Conservation (phyloP, 2,888 invertebrate species). For the Itoplectis maculator region DNA sequence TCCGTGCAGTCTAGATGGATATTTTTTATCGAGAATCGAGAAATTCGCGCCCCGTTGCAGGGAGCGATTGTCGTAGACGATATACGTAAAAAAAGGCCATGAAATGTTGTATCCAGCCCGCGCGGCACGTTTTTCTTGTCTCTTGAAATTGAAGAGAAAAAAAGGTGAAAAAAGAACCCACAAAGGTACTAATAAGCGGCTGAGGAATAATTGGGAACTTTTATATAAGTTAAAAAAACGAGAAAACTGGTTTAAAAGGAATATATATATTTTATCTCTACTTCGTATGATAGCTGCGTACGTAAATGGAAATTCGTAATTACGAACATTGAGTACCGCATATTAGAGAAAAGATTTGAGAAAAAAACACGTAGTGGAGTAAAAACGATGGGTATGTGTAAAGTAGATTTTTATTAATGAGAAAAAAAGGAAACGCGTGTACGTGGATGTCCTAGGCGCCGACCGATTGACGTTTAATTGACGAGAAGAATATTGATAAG, state of each 20-base stretch:
- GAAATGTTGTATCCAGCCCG: constrained; percentile 21
- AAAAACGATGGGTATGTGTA: constrained; percentile 76
- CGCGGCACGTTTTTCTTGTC: constrained; percentile 30
- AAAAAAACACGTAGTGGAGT: constrained; percentile 74
- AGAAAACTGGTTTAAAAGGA: constrained; percentile 72
- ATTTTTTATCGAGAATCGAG: constrained; percentile 26
- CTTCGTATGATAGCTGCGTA: constrained; percentile 78
- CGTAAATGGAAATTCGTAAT: constrained; percentile 49
- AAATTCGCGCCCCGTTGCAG: constrained; percentile 50
- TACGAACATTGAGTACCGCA: constrained; percentile 36
- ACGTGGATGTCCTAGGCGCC: constrained; percentile 22
- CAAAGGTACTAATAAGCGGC: constrained; percentile 63
- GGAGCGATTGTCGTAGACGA: constrained; percentile 75
- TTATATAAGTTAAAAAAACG: constrained; percentile 69
- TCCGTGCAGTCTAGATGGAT: neutral
- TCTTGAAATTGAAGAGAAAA: constrained; percentile 41
- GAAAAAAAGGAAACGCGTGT: constrained; percentile 48
- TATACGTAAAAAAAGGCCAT: constrained; percentile 69
- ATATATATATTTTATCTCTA: constrained; percentile 83
- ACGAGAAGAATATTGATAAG: constrained; percentile 46
- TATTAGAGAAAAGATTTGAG: constrained; percentile 50
- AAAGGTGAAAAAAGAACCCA: constrained; percentile 60
- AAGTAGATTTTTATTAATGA: constrained; percentile 72
- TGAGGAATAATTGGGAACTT: constrained; percentile 64
- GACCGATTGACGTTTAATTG: constrained; percentile 19